Evolutionary conservation across 2,797 vertebrate species (phyloP).

Genomic region (Onychomys torridus): DNA sequence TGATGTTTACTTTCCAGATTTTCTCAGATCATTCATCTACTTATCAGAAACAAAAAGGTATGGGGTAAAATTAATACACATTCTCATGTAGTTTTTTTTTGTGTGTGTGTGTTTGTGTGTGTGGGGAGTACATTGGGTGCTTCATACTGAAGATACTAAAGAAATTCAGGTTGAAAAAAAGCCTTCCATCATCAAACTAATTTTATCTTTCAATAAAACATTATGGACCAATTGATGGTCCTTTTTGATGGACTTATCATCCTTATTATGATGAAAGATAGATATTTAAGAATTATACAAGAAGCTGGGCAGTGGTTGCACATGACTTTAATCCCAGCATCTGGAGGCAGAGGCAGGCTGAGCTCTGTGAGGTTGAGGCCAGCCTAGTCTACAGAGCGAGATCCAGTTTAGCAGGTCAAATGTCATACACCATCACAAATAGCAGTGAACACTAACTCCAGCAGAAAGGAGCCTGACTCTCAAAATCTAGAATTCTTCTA

Average conservation of each 20-base stretch:
- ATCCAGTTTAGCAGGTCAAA: neutral
- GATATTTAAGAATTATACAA: neutral
- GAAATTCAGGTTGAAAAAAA: neutral
- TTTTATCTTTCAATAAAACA: neutral
- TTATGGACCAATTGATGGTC: neutral
- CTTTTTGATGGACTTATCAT: too few relatives aligned
- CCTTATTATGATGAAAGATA: neutral
- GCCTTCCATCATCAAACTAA: neutral
- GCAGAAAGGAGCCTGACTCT: neutral
- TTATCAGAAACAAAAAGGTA: neutral
- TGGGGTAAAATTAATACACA: neutral
- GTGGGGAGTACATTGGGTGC: neutral
- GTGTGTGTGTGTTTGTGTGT: neutral
- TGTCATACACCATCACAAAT: neutral
- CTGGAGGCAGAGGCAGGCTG: neutral
- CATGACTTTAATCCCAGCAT: neutral
- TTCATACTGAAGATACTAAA: slow-evolving; percentile 6
- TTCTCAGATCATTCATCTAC: neutral
- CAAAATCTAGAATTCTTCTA: neutral
- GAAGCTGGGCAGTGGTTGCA: neutral
- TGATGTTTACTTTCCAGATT: neutral
- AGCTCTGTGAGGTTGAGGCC: neutral
- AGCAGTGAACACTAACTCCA: neutral
- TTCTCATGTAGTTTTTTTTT: neutral
- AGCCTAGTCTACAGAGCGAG: neutral